phyloP scores from a whole-genome alignment of 2,888 invertebrate genomes.

The Neria commutata region DNA sequence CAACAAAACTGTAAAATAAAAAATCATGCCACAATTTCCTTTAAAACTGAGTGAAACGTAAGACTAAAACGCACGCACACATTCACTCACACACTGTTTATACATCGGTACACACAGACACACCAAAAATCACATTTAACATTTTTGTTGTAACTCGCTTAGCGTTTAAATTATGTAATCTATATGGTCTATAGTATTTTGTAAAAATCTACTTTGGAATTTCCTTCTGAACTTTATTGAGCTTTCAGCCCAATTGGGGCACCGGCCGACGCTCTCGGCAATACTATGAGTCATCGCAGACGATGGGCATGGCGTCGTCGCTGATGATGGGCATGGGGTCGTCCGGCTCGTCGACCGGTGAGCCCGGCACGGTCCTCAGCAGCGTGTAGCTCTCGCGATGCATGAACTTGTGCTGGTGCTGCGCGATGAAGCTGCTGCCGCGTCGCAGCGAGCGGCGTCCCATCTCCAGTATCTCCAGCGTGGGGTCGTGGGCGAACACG shows the following conservation, averaged over 20 bases:
- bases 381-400: constrained; percentile 58
- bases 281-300: constrained; percentile 40
- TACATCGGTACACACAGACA: constrained; percentile 9
- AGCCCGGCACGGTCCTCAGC: constrained; percentile 46
- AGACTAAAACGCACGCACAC: constrained; percentile 9
- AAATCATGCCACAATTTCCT: constrained; percentile 18
- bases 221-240: too few species aligned
- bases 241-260: too few species aligned
- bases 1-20: not conserved
- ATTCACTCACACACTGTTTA: constrained; percentile 10
- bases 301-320: constrained; percentile 9
- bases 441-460: constrained; percentile 75
- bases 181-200: too few species aligned
- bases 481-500: constrained; percentile 70
- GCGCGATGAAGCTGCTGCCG: constrained; percentile 63
- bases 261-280: too few species aligned
- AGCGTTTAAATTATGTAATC: not conserved
- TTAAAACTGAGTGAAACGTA: constrained; percentile 20
- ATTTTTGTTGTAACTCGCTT: not conserved
- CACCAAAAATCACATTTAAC: constrained; percentile 20
- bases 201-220: too few species aligned
- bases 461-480: constrained; percentile 77
- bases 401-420: constrained; percentile 58
- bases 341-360: constrained; percentile 38
- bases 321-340: constrained; percentile 48